A percentile compares a stretch with the other conserved stretches of the same genome.
These are phyloP conservation scores for Casuarius casuarius DNA, from an alignment of 2,113 vertebrate species.

Conservation along the genomic window DNA sequence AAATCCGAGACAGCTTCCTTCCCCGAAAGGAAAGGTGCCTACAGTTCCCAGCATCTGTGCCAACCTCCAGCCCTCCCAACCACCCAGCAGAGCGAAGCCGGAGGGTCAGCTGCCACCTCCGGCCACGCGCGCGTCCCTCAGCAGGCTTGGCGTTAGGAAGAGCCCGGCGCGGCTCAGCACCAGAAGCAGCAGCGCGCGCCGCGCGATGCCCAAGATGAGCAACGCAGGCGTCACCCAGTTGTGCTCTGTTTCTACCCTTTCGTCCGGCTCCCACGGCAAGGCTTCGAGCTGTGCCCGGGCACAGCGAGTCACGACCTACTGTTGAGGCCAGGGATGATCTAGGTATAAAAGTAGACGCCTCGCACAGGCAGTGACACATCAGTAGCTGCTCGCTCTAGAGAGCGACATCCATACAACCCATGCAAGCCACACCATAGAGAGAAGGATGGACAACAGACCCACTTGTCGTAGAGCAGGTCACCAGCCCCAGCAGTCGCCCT, in stretches of 20 bases:
- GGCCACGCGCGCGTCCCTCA: not conserved
- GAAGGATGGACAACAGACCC: not conserved
- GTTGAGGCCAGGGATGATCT: not conserved
- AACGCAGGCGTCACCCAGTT: not conserved
- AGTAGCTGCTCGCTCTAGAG: accelerated
- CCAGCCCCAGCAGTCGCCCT: not conserved
- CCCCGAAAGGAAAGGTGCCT: constrained; percentile 46
- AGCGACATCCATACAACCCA: not conserved
- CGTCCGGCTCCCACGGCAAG: not conserved
- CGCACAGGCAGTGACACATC: not conserved
- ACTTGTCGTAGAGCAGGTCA: not conserved
- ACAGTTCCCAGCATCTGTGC: constrained; percentile 32
- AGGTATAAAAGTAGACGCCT: not conserved
- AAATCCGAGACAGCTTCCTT: constrained; percentile 65
- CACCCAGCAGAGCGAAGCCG: not conserved
- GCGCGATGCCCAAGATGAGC: not conserved
- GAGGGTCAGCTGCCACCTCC: constrained; percentile 24
- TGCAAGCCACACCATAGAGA: not conserved
- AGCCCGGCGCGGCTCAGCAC: not conserved
- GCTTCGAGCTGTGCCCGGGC: not conserved
- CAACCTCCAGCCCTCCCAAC: constrained; percentile 15
- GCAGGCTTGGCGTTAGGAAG: not conserved
- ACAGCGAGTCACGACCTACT: not conserved
- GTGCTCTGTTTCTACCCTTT: not conserved
- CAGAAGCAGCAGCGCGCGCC: not conserved